These are phyloP conservation scores for Hypotaenidia okinawae DNA, from an alignment of 2,797 vertebrate genomes.

Conservation along the genomic window DNA sequence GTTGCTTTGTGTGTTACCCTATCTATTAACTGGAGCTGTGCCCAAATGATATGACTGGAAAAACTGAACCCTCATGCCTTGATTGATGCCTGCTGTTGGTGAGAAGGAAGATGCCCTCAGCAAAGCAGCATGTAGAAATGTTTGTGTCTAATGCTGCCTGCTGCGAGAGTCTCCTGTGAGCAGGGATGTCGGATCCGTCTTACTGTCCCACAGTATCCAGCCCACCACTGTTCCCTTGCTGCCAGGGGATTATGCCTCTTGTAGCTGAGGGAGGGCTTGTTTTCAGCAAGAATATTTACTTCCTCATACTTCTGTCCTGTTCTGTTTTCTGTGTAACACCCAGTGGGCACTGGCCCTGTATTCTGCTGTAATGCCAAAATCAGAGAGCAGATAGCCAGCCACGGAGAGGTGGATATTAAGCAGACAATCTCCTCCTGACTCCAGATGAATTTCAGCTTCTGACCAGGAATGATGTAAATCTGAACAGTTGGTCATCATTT, in stretches of 20 bases:
- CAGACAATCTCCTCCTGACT: not conserved
- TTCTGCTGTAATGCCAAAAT: not conserved
- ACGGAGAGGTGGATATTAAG: not conserved
- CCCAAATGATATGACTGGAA: not conserved
- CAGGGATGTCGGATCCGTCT: not conserved
- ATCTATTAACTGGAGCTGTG: not conserved
- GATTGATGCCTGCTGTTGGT: not conserved
- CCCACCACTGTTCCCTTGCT: not conserved
- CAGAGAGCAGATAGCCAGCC: not conserved
- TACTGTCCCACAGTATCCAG: not conserved
- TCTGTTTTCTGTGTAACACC: not conserved
- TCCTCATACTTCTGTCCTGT: not conserved
- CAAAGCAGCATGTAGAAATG: not conserved
- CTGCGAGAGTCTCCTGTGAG: not conserved
- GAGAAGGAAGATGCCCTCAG: not conserved
- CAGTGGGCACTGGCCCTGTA: not conserved
- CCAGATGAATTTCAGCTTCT: not conserved
- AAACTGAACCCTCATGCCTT: not conserved
- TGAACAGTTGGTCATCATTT: not conserved
- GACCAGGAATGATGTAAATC: not conserved
- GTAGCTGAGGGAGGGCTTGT: not conserved
- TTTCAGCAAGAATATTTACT: not conserved
- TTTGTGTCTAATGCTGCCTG: not conserved
- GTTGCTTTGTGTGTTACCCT: not conserved
- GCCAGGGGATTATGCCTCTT: not conserved